A percentile compares a stretch with the other conserved stretches of the same genome.
phyloP scores from a whole-genome alignment of 2,888 invertebrate species.

The Nyleta sp. region DNA sequence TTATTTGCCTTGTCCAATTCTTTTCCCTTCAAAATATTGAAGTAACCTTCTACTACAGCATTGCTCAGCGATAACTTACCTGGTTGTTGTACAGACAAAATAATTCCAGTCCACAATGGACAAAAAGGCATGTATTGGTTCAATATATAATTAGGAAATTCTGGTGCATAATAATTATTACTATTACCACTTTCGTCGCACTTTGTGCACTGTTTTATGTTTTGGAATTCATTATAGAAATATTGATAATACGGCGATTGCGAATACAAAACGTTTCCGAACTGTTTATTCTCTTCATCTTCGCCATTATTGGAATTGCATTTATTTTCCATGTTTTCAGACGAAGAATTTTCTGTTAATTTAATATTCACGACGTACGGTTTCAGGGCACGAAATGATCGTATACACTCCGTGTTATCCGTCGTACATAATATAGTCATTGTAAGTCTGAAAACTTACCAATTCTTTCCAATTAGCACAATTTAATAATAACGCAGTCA shows the following conservation, averaged over 20 bases:
- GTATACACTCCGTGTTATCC: not conserved
- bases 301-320: not conserved
- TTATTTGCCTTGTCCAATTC: not conserved
- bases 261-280: not conserved
- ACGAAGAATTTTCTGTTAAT: not conserved
- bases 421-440: not conserved
- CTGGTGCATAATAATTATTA: not conserved
- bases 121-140: not conserved
- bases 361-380: not conserved
- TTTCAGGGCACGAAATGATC: not conserved
- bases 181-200: too few species aligned
- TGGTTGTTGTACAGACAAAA: not conserved
- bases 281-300: not conserved
- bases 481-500: not conserved
- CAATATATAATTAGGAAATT: not conserved
- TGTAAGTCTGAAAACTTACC: not conserved
- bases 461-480: not conserved
- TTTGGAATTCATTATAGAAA: too few species aligned
- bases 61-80: not conserved
- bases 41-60: slow-evolving; percentile 2
- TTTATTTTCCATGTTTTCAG: not conserved
- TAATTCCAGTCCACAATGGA: not conserved
- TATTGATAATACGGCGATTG: not conserved
- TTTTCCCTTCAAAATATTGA: not conserved
- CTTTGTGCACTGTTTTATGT: too few species aligned